Evolutionary conservation across 2,797 vertebrate species (phyloP).

Genomic region (Channallabes apus): DNA sequence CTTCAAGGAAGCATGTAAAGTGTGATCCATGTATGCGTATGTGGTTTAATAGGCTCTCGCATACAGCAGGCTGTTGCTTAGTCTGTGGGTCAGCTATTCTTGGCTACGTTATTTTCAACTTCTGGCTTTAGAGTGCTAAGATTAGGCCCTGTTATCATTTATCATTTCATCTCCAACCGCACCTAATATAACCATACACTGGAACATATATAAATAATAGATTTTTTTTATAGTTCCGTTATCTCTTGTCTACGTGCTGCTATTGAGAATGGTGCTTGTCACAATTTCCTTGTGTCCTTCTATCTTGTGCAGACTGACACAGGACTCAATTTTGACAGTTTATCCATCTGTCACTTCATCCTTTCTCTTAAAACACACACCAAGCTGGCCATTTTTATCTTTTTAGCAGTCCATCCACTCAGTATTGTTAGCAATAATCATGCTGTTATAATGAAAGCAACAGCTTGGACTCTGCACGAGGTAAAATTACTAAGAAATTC

Average conservation of each 20-base stretch:
- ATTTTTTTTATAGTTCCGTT: constrained; percentile 73
- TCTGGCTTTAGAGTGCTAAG: constrained; percentile 97
- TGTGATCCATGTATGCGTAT: constrained; percentile 31
- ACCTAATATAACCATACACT: constrained; percentile 91
- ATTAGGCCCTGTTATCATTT: constrained; percentile 89
- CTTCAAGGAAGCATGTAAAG: constrained; percentile 24
- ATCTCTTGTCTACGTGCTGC: constrained; percentile 69
- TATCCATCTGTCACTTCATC: background rate
- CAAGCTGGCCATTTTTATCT: background rate
- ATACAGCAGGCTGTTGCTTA: constrained; percentile 72
- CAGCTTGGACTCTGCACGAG: constrained; percentile 3
- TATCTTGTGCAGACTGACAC: constrained; percentile 12
- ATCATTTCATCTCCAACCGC: constrained; percentile 93
- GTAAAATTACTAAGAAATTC: constrained; percentile 8
- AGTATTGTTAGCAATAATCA: constrained; percentile 5
- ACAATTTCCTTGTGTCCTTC: background rate
- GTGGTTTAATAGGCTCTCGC: constrained; percentile 41
- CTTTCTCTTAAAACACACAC: background rate
- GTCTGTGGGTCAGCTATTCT: constrained; percentile 99
- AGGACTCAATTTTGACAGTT: background rate
- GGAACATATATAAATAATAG: constrained; percentile 90
- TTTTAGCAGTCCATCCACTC: background rate
- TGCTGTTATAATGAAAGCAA: constrained; percentile 12
- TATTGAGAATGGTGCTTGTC: constrained; percentile 17
- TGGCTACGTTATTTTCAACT: constrained; percentile 97